Percentiles rank a stretch among this genome's conserved stretches.
Conservation (phyloP, 2,888 invertebrate species). For the Nasonovia ribisnigri region DNA sequence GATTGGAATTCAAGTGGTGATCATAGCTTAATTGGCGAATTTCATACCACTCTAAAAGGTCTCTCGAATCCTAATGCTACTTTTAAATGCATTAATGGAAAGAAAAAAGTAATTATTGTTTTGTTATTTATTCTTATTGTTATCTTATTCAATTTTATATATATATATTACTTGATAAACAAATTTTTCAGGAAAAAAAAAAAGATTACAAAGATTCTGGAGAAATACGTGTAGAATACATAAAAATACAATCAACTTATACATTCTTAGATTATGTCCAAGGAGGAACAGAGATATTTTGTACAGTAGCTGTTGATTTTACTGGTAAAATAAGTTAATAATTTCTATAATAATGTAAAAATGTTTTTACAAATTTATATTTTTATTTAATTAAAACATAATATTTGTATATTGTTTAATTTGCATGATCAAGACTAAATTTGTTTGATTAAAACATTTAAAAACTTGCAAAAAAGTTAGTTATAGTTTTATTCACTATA, state of each 20-base stretch:
- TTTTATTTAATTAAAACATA: background rate
- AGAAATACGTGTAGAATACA: conserved; percentile 68
- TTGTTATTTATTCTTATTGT: background rate
- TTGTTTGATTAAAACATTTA: background rate
- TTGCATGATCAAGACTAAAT: background rate
- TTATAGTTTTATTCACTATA: background rate
- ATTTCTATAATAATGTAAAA: conserved; percentile 1
- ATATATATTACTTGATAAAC: conserved; percentile 15
- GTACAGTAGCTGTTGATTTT: conserved; percentile 72
- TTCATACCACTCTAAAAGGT: conserved; percentile 70
- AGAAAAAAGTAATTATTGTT: conserved; percentile 68
- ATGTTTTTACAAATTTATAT: no score
- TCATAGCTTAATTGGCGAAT: conserved; percentile 72
- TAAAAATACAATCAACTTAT: conserved; percentile 68
- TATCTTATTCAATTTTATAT: background rate
- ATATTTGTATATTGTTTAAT: background rate
- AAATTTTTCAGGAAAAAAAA: conserved; percentile 65
- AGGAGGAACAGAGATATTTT: conserved; percentile 73
- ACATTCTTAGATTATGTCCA: conserved; percentile 75
- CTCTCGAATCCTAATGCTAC: conserved; percentile 69
- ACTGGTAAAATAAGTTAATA: conserved; percentile 69
- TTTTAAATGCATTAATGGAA: conserved; percentile 70
- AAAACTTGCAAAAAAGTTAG: background rate
- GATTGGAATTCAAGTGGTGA: conserved; percentile 73
- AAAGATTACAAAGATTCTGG: conserved; percentile 68